Base-by-base conservation (phyloP, 2,797 vertebrate genomes). In the Cyclopterus lumpus region DNA sequence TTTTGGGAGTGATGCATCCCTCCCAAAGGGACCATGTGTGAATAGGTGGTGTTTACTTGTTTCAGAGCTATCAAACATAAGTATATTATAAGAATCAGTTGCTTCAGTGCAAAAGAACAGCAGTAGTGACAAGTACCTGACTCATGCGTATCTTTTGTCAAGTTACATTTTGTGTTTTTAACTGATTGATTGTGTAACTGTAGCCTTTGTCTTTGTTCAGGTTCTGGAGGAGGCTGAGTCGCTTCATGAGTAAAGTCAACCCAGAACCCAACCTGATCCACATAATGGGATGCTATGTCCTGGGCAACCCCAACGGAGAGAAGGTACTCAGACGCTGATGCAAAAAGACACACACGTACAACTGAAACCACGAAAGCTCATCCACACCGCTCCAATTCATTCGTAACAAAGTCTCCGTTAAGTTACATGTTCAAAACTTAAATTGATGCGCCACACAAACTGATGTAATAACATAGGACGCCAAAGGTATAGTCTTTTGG, bases 221-320 rank as follows among this genome's bases (percentile, higher is more conserved):
- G 90, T 99, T 99, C 93, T 99, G 98, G 98, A 98, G 95, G 92
- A 95, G 96, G 71, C 88, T 99, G 78, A 97, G 98, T 88, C 95
- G 96, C 40, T 93, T 99, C 82, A 99, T 99, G 98, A 99, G 98
- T 91, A 99, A 99, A 93, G 72, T 98, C 81, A 99, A 99, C 93
- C 96, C 98, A 0, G 96, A 99, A 88, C 97, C 98, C 60, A 99
- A 99, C 75, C 86, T 98, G 84, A 96, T 99, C 86, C 97, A 99
- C 82, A 95, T 99, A 82, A 99, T 99, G 98, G 98, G 98, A 89
- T 99, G 97, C 89, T 99, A 99, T 26, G 96, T 99, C 61, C 93
- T 99, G 81, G 98, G 98, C 69, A 99, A 99, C 94, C 97, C 97
- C 73, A 99, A 99, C 24, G 98, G 98, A 91, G 98, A 99, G 86